Percentiles rank a stretch among this genome's conserved stretches.
phyloP scores from a whole-genome alignment of 2,888 invertebrate genomes.

The Aethes cnicana region DNA sequence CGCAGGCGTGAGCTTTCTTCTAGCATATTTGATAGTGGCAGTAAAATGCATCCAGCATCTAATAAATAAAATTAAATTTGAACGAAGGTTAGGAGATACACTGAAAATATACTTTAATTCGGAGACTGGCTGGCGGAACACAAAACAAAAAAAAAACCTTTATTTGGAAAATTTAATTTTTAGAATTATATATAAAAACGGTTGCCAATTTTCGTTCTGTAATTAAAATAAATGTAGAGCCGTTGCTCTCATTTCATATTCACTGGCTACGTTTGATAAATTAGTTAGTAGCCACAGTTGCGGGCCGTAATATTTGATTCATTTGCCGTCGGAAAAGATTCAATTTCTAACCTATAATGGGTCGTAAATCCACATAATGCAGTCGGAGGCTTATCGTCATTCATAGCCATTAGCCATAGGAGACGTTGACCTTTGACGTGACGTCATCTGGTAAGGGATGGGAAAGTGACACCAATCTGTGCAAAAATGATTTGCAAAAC shows the following conservation, averaged over 20 bases:
- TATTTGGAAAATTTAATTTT: not conserved
- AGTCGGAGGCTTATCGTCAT: conserved; percentile 11
- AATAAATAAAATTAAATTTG: not conserved
- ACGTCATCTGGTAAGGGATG: not conserved
- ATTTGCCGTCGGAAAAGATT: conserved; percentile 8
- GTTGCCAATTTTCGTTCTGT: too few species aligned
- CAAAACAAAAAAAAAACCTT: not conserved
- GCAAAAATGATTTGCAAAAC: too few species aligned
- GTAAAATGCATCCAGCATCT: too few species aligned
- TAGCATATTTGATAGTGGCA: too few species aligned
- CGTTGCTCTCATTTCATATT: too few species aligned
- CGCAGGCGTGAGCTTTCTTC: too few species aligned
- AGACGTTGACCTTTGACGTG: conserved; percentile 19
- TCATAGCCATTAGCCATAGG: too few species aligned
- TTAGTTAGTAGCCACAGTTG: not conserved
- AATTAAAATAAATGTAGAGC: too few species aligned
- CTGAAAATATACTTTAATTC: not conserved
- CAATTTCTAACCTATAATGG: conserved; percentile 13
- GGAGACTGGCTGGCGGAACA: not conserved
- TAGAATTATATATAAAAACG: too few species aligned
- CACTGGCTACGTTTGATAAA: too few species aligned
- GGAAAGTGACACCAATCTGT: too few species aligned
- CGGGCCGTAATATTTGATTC: not conserved
- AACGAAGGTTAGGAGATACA: too few species aligned
- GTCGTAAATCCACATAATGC: conserved; percentile 19